phyloP scores from a whole-genome alignment of 2,113 vertebrate species.

The Trachemys scripta region DNA sequence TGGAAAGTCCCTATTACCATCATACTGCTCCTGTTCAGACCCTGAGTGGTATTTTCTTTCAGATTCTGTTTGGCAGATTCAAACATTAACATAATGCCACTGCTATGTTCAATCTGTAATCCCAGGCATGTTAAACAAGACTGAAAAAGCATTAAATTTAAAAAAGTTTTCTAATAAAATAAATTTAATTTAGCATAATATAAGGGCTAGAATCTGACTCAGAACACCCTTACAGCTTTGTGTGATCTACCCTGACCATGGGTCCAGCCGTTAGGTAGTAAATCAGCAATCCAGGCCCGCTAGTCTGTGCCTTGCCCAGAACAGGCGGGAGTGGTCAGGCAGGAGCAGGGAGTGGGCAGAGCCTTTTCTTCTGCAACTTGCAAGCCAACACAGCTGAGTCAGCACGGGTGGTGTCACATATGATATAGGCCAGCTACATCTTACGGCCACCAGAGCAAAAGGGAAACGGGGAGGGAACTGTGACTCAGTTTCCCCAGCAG shows the following conservation, averaged over 20 bases:
- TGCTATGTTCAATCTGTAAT: neutral
- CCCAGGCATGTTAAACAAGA: neutral
- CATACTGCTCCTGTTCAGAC: neutral
- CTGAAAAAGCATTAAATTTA: neutral
- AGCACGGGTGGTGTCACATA: neutral
- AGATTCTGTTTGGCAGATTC: neutral
- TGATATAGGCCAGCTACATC: neutral
- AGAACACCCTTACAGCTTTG: neutral
- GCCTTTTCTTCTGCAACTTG: neutral
- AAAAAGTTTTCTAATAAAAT: neutral
- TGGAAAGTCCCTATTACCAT: neutral
- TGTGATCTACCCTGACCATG: neutral
- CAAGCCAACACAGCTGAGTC: neutral
- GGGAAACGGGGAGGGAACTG: neutral
- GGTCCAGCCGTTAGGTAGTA: neutral
- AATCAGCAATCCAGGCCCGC: neutral
- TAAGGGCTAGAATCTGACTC: neutral
- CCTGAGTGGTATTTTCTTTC: constrained; percentile 34
- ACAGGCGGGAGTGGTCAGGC: neutral
- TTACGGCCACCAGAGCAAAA: neutral
- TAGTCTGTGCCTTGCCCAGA: neutral
- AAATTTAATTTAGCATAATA: neutral
- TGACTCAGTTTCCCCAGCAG: neutral
- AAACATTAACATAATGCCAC: neutral
- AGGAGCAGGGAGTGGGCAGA: neutral